These are phyloP conservation scores for Petrocephalus schoutedeni DNA, from an alignment of 2,797 vertebrate genomes.

Conservation along the genomic window DNA sequence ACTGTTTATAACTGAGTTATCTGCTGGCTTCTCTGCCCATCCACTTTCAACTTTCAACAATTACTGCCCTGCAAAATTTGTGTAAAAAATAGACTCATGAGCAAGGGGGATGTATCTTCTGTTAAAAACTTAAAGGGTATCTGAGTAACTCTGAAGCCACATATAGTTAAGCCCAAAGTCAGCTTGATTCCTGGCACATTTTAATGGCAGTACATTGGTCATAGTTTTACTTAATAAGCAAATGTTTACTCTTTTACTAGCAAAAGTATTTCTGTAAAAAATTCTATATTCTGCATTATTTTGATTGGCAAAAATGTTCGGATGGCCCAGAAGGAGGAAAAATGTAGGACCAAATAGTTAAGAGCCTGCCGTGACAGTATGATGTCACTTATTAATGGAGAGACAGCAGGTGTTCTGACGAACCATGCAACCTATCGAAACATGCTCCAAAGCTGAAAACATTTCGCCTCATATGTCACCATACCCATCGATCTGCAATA, in stretches of 20 bases:
- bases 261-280: not conserved
- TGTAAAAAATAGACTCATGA: not conserved
- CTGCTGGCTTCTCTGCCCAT: slow-evolving; percentile 36
- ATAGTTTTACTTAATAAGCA: not conserved
- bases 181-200: not conserved
- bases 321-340: not conserved
- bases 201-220: not conserved
- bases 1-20: slow-evolving; percentile 51
- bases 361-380: not conserved
- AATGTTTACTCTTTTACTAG: not conserved
- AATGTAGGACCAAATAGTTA: not conserved
- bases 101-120: not conserved
- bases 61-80: not conserved
- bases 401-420: not conserved
- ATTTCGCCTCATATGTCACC: no score
- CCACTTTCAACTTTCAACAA: not conserved
- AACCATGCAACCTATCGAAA: no score
- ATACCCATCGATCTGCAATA: no score
- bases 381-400: not conserved
- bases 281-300: not conserved
- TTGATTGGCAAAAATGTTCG: not conserved
- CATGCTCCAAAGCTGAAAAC: no score
- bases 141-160: not conserved
- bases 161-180: not conserved
- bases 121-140: not conserved